phyloP scores from a whole-genome alignment of 2,888 invertebrate genomes.

The Seira sanloemensis region DNA sequence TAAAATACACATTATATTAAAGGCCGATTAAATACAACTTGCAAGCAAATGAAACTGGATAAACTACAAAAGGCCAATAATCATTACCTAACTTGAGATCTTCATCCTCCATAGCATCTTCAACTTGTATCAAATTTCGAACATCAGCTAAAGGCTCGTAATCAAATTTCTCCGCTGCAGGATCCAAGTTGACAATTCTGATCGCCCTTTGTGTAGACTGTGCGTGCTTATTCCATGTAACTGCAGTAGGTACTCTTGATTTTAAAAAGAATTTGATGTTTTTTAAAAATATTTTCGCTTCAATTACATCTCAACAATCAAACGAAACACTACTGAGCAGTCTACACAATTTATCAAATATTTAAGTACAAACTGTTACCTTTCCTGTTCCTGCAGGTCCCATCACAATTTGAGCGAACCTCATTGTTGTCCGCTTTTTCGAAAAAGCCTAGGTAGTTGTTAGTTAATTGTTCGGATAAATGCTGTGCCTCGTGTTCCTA shows the following conservation, averaged over 20 bases:
- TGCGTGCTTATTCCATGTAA: constrained; percentile 90
- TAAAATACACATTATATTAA: too few relatives aligned
- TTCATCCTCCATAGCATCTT: constrained; percentile 98
- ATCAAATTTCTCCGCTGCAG: constrained; percentile 97
- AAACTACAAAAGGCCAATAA: not conserved
- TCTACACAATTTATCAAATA: constrained; percentile 3
- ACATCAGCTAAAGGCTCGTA: constrained; percentile 92
- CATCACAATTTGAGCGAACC: constrained; percentile 96
- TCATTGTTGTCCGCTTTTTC: constrained; percentile 79
- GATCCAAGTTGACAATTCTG: constrained; percentile 96
- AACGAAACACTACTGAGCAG: not conserved
- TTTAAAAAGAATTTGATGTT: constrained; percentile 4
- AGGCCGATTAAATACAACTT: not conserved
- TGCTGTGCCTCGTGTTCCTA: too few relatives aligned
- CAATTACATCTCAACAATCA: constrained; percentile 15
- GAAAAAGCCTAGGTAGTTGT: too few relatives aligned
- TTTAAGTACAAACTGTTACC: constrained; percentile 78
- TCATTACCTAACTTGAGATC: constrained; percentile 85
- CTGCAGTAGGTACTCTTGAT: constrained; percentile 94
- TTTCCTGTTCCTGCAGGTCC: constrained; percentile 99
- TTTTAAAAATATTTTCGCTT: constrained; percentile 5
- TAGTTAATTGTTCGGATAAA: too few relatives aligned
- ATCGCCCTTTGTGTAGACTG: constrained; percentile 83
- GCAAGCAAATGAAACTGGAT: not conserved
- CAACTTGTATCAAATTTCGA: constrained; percentile 92